Percentiles rank a stretch among this genome's conserved stretches.
Conservation (phyloP, 2,797 vertebrate species). For the Euthynnus affinis region DNA sequence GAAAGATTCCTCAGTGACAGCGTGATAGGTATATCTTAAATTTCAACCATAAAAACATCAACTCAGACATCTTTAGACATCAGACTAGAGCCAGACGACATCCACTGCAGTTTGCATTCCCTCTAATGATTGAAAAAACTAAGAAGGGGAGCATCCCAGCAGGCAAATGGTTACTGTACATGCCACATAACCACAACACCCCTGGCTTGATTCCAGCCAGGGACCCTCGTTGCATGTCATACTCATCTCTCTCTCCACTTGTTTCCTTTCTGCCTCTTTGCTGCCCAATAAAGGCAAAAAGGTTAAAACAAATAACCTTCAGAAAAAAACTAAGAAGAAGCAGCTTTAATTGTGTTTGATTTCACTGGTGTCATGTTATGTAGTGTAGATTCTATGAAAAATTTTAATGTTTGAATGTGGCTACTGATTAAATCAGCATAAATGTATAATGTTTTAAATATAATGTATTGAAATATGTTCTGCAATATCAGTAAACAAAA, state of each 20-base stretch:
- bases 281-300: no score
- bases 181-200: no score
- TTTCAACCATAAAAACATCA: constrained; percentile 50
- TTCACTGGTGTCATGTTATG: not conserved
- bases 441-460: not conserved
- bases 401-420: not conserved
- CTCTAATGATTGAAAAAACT: not conserved
- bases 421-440: not conserved
- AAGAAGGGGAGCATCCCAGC: no score
- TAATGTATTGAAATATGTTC: not conserved
- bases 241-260: no score
- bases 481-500: not conserved
- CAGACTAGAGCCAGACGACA: not conserved
- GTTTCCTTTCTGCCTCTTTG: no score
- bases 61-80: constrained; percentile 12
- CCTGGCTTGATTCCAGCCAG: no score
- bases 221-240: no score
- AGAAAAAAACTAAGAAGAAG: not conserved
- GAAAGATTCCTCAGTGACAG: constrained; percentile 51
- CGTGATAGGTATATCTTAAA: constrained; percentile 47
- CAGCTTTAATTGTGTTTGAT: not conserved
- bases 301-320: no score
- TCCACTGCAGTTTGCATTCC: not conserved
- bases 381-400: not conserved
- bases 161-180: no score